Conservation (phyloP, 2,888 invertebrate species). For the Aproaerema taeniolella region DNA sequence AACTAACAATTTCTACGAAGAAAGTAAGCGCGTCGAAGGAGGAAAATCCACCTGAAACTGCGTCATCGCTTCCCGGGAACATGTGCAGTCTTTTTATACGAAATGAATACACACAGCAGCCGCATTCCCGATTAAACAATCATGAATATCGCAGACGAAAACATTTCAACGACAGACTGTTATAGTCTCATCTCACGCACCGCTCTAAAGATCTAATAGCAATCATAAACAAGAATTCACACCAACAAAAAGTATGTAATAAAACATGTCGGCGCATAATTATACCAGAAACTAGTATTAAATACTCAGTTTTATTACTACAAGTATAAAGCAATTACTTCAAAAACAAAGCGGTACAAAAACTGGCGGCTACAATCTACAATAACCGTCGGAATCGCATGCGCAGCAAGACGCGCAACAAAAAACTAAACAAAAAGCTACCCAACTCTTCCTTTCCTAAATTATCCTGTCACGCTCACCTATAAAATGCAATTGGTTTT, state of each 20-base stretch:
- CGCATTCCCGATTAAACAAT: too few species aligned
- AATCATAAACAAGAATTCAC: constrained; percentile 3
- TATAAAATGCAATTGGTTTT: constrained; percentile 75
- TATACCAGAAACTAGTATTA: constrained; percentile 47
- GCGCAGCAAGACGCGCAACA: constrained; percentile 49
- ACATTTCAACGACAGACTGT: too few species aligned
- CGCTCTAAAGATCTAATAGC: too few species aligned
- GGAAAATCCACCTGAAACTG: constrained; percentile 21
- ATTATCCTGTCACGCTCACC: constrained; percentile 76
- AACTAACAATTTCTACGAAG: constrained; percentile 15
- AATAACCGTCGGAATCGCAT: constrained; percentile 42
- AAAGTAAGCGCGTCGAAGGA: constrained; percentile 19
- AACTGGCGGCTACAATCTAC: constrained; percentile 42
- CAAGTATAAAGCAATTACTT: constrained; percentile 42
- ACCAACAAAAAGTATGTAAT: constrained; percentile 15
- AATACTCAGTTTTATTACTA: constrained; percentile 49
- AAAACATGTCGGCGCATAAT: constrained; percentile 46
- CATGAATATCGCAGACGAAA: too few species aligned
- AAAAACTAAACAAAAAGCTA: constrained; percentile 37
- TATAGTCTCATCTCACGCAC: too few species aligned
- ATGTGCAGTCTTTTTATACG: constrained; percentile 5
- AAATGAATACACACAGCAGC: too few species aligned
- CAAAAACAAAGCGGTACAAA: constrained; percentile 49
- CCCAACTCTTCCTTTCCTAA: constrained; percentile 63
- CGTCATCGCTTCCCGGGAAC: constrained; percentile 24